phyloP scores from a whole-genome alignment of 2,113 vertebrate species.

The Sus scrofa region T2T-Sscrofa CM000812.6:110625001-110625500 shows the following conservation, averaged over 20 bases:
- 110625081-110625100: background rate
- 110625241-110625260: background rate
- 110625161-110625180: background rate
- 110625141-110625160: background rate
- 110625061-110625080: background rate
- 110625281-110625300: background rate
- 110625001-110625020: accelerated
- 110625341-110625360: background rate
- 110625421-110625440: background rate
- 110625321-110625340: background rate
- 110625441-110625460: background rate
- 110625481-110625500: background rate
- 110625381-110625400: background rate
- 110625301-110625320: background rate
- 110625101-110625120: background rate
- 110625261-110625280: background rate
- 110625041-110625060: background rate
- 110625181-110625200: background rate
- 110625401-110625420: background rate
- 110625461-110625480: background rate
- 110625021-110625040: background rate
- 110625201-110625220: background rate
- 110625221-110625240: background rate
- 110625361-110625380: background rate
- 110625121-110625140: background rate